Evolutionary conservation across 2,888 invertebrate species (phyloP), one percentile per base, ranked within the genome.

Genomic region (Diarsia dahlii): DNA sequence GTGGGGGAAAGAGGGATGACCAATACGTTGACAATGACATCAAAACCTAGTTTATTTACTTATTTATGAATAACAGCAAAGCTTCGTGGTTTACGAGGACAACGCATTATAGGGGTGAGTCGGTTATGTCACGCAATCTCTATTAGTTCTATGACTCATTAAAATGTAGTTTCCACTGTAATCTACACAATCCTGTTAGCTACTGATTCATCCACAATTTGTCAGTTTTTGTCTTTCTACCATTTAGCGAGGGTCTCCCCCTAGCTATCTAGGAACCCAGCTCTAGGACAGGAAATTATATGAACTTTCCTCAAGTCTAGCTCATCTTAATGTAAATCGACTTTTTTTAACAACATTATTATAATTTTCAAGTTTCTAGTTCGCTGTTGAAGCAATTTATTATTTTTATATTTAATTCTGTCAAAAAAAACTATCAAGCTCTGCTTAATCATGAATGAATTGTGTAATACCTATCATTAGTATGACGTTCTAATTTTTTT

Each of bases 131-230:
- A 62, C 66, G 66, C 62, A 52, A 67, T 10, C 45, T 65, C 50
- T 13, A 13, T 50, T 34, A 50, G 18, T 23, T 18, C 60, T 10
- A 15, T 79, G 82, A 79, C 48, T 79, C 60, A 79, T 3, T 56
- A 5, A 10, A n/a, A 23, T 65, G 64, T 80, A 56, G 48, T 56
- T 78, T 45, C 54, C 74, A 48, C 3, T 65, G 48, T 20, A 50
- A 65, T 82, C 54, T 58, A 28, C 15, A 48, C 34, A 3, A 71
- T 82, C 67, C 39, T 20, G n/a, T 28, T 15, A 72, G 46, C 56
- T 23, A 76, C 50, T 78, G 78, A 72, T 66, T 80, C 79, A 76
- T 60, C n/a, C 6, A 50, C 39, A 39, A 9, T 66, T 74, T 63
- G 45, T 80, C 64, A 71, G 15, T 52, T 50, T 48, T 46, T 58